A percentile compares a stretch with the other conserved stretches of the same genome.
phyloP scores from a whole-genome alignment of 2,888 invertebrate species.

The Iselma pallidipennis region DNA sequence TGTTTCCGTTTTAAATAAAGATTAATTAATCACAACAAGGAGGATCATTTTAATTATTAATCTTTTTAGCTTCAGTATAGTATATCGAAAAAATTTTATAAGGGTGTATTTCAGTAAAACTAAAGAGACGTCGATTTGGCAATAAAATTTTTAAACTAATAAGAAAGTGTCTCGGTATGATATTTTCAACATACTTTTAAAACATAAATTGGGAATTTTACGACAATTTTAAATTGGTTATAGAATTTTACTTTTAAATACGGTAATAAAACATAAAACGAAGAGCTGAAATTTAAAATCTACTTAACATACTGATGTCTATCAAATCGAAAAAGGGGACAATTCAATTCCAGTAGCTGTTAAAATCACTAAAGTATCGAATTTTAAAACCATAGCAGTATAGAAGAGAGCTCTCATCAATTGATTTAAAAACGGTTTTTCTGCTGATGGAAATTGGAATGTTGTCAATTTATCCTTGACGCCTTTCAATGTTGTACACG shows the following conservation, averaged over 20 bases:
- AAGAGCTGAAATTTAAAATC: not conserved
- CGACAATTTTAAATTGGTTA: not conserved
- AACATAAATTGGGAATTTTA: not conserved
- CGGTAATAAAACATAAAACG: not conserved
- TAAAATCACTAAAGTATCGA: not conserved
- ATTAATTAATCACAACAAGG: too few relatives aligned
- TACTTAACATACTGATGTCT: too few relatives aligned
- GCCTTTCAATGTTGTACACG: not conserved
- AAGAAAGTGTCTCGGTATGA: not conserved
- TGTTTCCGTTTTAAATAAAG: too few relatives aligned
- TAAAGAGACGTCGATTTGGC: not conserved
- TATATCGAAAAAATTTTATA: not conserved
- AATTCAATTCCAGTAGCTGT: not conserved
- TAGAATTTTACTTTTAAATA: not conserved
- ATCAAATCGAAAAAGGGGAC: not conserved
- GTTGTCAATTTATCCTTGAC: not conserved
- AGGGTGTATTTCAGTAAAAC: not conserved
- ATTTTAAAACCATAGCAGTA: not conserved
- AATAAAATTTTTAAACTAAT: not conserved
- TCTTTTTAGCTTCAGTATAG: too few relatives aligned
- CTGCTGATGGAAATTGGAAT: not conserved
- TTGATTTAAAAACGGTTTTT: not conserved
- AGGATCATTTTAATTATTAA: not conserved
- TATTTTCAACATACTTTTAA: too few relatives aligned
- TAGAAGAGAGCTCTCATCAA: not conserved